These are phyloP conservation scores for Heterodera schachtii DNA, from an alignment of 1,140 invertebrate species.

Conservation along the genomic window DNA sequence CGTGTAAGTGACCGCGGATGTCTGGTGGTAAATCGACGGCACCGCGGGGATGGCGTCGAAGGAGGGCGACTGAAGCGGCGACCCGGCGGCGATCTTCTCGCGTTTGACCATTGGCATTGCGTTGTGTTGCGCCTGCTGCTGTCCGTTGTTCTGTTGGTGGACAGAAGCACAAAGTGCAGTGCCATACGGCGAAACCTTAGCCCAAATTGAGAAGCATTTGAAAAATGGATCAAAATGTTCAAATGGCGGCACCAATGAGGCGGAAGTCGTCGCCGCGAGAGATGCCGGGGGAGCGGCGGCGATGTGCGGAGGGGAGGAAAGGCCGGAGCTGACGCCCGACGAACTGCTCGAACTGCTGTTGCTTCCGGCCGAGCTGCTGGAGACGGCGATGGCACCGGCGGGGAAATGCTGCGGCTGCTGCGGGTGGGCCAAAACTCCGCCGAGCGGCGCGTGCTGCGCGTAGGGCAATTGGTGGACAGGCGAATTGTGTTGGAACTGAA, in stretches of 20 bases:
- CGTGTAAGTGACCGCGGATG: conserved; percentile 13
- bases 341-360: conserved; percentile 1
- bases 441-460: not conserved
- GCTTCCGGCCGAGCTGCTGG: not conserved
- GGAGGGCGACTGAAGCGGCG: conserved; percentile 3
- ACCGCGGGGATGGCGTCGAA: not conserved
- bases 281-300: not conserved
- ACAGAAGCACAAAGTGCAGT: not conserved
- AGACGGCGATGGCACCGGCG: not conserved
- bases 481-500: conserved; percentile 4
- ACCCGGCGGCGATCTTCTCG: not conserved
- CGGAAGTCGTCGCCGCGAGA: not conserved
- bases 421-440: not conserved
- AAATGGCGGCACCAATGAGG: not conserved
- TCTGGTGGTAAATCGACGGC: conserved; percentile 22
- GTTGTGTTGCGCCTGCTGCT: not conserved
- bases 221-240: not conserved
- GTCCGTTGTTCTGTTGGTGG: not conserved
- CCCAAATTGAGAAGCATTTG: too few relatives aligned
- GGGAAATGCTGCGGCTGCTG: not conserved
- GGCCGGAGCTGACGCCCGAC: conserved; percentile 4
- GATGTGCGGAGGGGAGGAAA: not conserved
- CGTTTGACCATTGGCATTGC: conserved; percentile 15
- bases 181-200: not conserved
- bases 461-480: conserved; percentile 2